Conservation (phyloP, 2,797 vertebrate genomes). For the Eurystomus glaucurus region DNA sequence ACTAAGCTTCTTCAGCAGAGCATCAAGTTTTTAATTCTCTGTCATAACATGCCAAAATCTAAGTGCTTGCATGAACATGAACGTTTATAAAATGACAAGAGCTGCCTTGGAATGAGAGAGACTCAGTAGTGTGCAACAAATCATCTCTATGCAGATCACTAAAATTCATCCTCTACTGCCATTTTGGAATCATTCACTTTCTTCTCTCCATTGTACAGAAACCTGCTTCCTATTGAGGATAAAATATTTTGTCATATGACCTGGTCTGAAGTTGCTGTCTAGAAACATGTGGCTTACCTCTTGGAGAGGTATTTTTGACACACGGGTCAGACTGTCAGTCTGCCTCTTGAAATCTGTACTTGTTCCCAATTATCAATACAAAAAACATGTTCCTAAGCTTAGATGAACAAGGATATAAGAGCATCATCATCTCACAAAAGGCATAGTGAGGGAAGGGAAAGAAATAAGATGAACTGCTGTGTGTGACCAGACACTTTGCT, state of each 20-base stretch:
- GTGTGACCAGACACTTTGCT: too few relatives aligned
- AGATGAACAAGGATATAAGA: background rate
- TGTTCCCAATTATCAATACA: background rate
- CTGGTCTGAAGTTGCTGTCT: background rate
- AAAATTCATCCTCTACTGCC: background rate
- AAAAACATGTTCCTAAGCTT: background rate
- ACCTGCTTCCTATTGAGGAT: background rate
- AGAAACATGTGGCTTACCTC: fast-evolving
- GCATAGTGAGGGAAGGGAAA: background rate
- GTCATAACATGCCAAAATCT: background rate
- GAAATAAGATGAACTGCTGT: background rate
- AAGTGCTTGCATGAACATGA: background rate
- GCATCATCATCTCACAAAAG: background rate
- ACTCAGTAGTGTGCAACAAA: background rate
- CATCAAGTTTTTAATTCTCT: background rate
- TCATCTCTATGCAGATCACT: background rate
- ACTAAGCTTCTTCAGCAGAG: background rate
- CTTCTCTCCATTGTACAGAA: background rate
- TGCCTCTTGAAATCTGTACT: background rate
- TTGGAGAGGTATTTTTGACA: background rate
- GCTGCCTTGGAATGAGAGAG: background rate
- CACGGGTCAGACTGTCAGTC: background rate
- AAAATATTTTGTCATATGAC: background rate
- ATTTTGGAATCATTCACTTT: background rate
- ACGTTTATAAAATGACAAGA: background rate